Evolutionary conservation across 2,797 vertebrate genomes (phyloP), one percentile per base, ranked within the genome.

Genomic region (Hafferia zeledoni): DNA sequence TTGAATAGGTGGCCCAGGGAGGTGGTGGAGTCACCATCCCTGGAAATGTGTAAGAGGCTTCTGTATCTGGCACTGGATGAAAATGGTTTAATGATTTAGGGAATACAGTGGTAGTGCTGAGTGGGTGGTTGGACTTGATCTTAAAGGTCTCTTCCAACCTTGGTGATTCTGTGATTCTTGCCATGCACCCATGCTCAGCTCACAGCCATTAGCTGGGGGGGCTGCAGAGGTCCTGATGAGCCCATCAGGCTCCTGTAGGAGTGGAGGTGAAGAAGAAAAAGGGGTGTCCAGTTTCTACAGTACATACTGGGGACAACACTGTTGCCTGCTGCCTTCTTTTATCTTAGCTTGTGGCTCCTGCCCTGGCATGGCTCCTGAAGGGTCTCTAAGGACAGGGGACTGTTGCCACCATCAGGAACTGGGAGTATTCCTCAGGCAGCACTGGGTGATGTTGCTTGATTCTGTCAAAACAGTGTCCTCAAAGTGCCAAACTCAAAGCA

Each of bases 231-330:
- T 35, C 20, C 47, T 27, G 7, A 16, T 27, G 31, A 77, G 11
- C 46, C 24, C 12, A 1, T 8, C 5, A 15, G 20, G 10, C 55
- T 67, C 43, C 59, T 13, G 39, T 20, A 23, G 39, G 17, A 84
- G 6, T 3, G 10, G 22, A 31, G 35, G 10, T 3, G 33, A 31
- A 33, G 22, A 63, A 46, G 24, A 43, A 43, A 35, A 55, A 55
- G 30, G 53, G 9, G 41, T 52, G 57, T 8, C 16, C 2, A 7
- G 4, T 52, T 37, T 46, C 27, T 50, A 11, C 8, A 25, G 14
- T 6, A 9, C 7, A 0, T 8, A 1, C 44, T 9, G 9, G 15
- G 15, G 46, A 57, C 50, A 24, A 22, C 23, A 35, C 3, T 68
- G 37, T 39, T 41, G 41, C 57, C 33, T 5, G 23, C 53, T 39